Percentiles rank a stretch among this genome's conserved stretches.
Evolutionary conservation across 2,888 invertebrate genomes (phyloP).

Genomic region (Apomyelois bistriatella): DNA sequence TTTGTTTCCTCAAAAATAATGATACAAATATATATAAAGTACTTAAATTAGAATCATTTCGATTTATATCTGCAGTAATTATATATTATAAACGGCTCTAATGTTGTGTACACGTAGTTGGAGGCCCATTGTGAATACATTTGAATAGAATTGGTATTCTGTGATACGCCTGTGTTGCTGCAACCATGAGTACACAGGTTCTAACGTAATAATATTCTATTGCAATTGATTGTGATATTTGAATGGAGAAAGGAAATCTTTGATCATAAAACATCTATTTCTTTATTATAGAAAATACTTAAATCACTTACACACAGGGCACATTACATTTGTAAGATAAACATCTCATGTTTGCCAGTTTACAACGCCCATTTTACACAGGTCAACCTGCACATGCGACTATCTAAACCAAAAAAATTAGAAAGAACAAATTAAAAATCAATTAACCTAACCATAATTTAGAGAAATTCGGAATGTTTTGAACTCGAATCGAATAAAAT

Average conservation of each 20-base stretch:
- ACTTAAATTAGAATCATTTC: not conserved
- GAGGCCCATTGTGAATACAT: constrained; percentile 8
- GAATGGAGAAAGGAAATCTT: too few relatives aligned
- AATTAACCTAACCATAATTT: not conserved
- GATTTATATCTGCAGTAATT: not conserved
- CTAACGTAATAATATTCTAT: not conserved
- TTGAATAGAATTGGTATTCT: constrained; percentile 13
- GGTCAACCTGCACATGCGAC: too few relatives aligned
- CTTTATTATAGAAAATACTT: too few relatives aligned
- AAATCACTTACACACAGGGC: too few relatives aligned
- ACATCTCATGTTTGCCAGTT: too few relatives aligned
- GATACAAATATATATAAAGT: too few relatives aligned
- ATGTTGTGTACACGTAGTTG: not conserved
- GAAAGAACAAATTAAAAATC: not conserved
- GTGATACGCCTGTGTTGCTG: not conserved
- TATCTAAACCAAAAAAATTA: not conserved
- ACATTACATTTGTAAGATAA: too few relatives aligned
- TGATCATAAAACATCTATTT: too few relatives aligned
- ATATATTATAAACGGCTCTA: not conserved
- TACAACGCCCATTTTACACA: too few relatives aligned
- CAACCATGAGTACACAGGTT: not conserved
- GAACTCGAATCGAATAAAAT: constrained; percentile 9
- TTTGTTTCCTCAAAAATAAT: too few relatives aligned
- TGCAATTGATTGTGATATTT: not conserved
- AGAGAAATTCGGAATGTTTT: not conserved